Conservation (phyloP, 2,888 invertebrate species). For the Odontocolon sp. region DNA sequence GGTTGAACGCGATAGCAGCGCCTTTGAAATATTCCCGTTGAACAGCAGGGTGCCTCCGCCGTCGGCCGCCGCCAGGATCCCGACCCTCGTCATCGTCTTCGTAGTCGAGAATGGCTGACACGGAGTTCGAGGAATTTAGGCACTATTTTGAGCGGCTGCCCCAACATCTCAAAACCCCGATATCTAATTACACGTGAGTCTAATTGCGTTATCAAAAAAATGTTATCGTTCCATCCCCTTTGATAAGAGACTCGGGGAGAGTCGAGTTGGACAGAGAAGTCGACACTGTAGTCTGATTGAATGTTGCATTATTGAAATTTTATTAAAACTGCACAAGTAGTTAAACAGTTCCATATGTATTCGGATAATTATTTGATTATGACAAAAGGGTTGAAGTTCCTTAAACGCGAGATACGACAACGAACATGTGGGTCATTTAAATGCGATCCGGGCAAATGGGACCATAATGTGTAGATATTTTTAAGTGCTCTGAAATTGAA, state of each 20-base stretch:
- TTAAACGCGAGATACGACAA: no score
- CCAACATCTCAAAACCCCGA: conserved; percentile 89
- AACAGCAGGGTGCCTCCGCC: conserved; percentile 58
- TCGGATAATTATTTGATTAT: not conserved
- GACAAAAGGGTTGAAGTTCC: not conserved
- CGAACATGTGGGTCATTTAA: conserved; percentile 52
- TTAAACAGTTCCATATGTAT: not conserved
- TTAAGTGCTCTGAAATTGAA: no score
- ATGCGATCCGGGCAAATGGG: conserved; percentile 20
- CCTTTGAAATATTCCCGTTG: conserved; percentile 61
- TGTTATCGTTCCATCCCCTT: not conserved
- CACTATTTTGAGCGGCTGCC: conserved; percentile 92
- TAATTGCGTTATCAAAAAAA: not conserved
- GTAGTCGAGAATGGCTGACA: conserved; percentile 89
- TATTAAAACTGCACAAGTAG: not conserved
- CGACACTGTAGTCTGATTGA: not conserved
- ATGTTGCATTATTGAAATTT: not conserved
- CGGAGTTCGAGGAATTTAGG: conserved; percentile 96
- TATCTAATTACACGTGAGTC: conserved; percentile 95
- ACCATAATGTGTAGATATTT: not conserved
- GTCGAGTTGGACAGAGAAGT: not conserved
- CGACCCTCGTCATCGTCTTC: conserved; percentile 45
- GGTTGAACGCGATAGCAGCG: conserved; percentile 67
- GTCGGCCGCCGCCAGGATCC: conserved; percentile 62
- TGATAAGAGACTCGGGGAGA: not conserved